phyloP scores from a whole-genome alignment of 2,113 vertebrate species.

The Oncorhynchus gorbuscha region DNA sequence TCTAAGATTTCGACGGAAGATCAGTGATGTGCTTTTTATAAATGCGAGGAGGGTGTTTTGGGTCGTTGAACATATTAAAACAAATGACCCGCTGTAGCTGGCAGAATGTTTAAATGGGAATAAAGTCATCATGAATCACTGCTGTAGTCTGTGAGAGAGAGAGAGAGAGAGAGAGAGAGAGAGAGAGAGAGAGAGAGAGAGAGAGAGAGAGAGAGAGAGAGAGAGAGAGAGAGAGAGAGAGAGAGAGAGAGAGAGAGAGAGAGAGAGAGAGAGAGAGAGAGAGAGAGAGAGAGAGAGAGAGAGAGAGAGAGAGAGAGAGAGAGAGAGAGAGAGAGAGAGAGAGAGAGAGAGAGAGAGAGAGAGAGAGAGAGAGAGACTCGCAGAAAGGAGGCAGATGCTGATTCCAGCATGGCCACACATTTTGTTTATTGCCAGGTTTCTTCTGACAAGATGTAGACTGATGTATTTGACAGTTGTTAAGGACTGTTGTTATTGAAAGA shows the following conservation, averaged over 20 bases:
- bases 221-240: too few species aligned
- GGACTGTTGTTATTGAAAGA: too few species aligned
- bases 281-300: too few species aligned
- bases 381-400: too few species aligned
- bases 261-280: too few species aligned
- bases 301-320: too few species aligned
- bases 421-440: too few species aligned
- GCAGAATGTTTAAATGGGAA: constrained; percentile 32
- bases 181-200: constrained; percentile 7
- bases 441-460: constrained; percentile 13
- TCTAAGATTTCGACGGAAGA: constrained; percentile 36
- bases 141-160: constrained; percentile 10
- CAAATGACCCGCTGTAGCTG: constrained; percentile 38
- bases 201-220: not conserved
- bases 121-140: constrained; percentile 21
- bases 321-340: too few species aligned
- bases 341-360: not conserved
- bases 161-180: not conserved
- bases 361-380: not conserved
- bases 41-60: not conserved
- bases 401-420: too few species aligned
- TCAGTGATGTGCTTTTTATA: constrained; percentile 45
- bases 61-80: constrained; percentile 35
- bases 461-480: not conserved
- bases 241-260: too few species aligned